These are phyloP conservation scores for Dipodomys merriami DNA, from an alignment of 2,113 vertebrate species.

Conservation along the genomic window DNA sequence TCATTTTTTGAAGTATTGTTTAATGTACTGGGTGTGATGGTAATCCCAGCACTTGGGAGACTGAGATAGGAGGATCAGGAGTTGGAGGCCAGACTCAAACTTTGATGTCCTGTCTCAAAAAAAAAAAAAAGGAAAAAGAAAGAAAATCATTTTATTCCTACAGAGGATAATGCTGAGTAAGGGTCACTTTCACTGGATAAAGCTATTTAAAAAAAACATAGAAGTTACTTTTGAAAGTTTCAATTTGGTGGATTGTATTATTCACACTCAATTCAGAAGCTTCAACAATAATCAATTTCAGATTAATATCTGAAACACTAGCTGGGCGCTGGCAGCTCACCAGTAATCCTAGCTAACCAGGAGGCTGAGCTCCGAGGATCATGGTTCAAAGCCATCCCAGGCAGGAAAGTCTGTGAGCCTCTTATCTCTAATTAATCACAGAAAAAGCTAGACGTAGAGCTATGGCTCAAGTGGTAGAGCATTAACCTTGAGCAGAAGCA, in stretches of 20 bases:
- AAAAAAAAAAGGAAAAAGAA: background rate
- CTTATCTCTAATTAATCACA: too few relatives aligned
- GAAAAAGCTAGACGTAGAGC: too few relatives aligned
- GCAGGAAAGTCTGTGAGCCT: too few relatives aligned
- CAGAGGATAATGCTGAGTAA: background rate
- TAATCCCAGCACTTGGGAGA: background rate
- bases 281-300: background rate
- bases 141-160: background rate
- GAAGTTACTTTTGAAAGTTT: constrained; percentile 28
- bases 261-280: background rate
- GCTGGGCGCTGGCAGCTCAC: too few relatives aligned
- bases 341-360: too few relatives aligned
- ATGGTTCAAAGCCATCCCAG: too few relatives aligned
- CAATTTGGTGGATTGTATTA: background rate
- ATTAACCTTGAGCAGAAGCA: too few relatives aligned
- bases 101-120: background rate
- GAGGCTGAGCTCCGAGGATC: too few relatives aligned
- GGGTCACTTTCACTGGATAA: constrained; percentile 14
- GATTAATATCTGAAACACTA: constrained; percentile 14
- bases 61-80: background rate
- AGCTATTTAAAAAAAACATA: background rate
- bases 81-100: background rate
- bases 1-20: background rate
- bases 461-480: too few relatives aligned
- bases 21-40: background rate